phyloP scores from a whole-genome alignment of 92 coral and sea anemone genomes.

The Phymanthus crucifer region DNA sequence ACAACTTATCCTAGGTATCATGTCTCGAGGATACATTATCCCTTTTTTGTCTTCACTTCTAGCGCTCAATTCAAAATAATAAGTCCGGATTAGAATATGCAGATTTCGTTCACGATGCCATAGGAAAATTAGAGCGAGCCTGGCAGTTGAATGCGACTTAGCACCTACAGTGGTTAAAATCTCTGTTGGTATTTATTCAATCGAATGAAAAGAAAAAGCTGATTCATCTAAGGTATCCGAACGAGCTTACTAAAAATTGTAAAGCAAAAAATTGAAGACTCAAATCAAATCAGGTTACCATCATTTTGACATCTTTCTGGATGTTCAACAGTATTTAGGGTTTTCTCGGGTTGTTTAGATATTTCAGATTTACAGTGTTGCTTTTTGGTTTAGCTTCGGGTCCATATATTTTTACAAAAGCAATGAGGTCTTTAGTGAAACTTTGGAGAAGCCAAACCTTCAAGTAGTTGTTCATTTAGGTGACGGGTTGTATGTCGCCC shows the following conservation, averaged over 20 bases:
- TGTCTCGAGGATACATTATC: background rate
- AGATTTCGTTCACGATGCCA: background rate
- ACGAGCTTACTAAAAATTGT: background rate
- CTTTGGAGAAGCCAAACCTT: background rate
- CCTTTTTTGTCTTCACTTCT: background rate
- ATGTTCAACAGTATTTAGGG: conserved; percentile 39
- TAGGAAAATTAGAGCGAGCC: background rate
- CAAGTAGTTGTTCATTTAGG: conserved; percentile 12
- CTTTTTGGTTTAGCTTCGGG: conserved; percentile 25
- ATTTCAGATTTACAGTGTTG: conserved; percentile 40
- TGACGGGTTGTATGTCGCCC: background rate
- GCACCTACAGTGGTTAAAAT: background rate
- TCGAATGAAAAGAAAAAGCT: background rate
- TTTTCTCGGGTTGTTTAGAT: conserved; percentile 32
- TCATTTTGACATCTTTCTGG: background rate
- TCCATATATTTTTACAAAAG: conserved; percentile 18
- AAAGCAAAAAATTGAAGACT: background rate
- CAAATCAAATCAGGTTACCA: background rate
- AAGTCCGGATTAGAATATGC: background rate
- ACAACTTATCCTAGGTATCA: background rate
- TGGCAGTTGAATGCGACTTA: background rate
- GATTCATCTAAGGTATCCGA: background rate
- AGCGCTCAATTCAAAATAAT: background rate
- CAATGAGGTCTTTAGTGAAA: conserved; percentile 1
- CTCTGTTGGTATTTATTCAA: background rate